Conservation (phyloP, 2,797 vertebrate genomes). For the Sylvilagus floridanus region DNA sequence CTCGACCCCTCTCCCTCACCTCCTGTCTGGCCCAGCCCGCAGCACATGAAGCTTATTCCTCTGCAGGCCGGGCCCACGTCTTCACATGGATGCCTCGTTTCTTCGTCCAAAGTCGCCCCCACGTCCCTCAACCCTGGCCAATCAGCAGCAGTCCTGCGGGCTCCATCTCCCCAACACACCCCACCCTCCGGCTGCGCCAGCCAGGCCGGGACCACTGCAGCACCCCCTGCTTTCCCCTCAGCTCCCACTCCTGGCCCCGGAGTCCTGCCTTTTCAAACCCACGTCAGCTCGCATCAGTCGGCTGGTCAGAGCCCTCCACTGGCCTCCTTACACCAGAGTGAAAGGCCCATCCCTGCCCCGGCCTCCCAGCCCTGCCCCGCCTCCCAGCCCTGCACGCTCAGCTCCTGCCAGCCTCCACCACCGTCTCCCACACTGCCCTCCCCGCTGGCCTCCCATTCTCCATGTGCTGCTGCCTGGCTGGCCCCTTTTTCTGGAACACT, state of each 20-base stretch:
- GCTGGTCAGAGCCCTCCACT: neutral
- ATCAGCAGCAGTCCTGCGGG: neutral
- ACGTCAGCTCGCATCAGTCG: neutral
- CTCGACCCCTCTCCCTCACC: neutral
- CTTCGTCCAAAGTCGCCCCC: neutral
- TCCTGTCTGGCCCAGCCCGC: too few species aligned
- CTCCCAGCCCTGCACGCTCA: neutral
- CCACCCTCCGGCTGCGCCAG: neutral
- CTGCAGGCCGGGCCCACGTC: rapidly evolving
- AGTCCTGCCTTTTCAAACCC: neutral
- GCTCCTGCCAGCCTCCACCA: neutral
- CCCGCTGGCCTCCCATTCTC: neutral
- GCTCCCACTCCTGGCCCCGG: neutral
- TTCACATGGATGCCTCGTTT: neutral
- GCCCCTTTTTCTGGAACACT: neutral
- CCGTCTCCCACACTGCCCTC: neutral
- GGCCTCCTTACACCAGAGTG: too few species aligned
- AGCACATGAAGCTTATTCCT: neutral
- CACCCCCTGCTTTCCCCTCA: neutral
- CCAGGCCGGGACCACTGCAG: neutral
- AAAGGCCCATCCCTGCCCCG: neutral
- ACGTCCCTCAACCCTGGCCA: rapidly evolving
- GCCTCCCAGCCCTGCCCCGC: neutral
- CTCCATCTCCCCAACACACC: neutral
- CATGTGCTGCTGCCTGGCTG: neutral